Evolutionary conservation across 2,888 invertebrate species (phyloP).

Genomic region (Acanthococcus lagerstroemiae): DNA sequence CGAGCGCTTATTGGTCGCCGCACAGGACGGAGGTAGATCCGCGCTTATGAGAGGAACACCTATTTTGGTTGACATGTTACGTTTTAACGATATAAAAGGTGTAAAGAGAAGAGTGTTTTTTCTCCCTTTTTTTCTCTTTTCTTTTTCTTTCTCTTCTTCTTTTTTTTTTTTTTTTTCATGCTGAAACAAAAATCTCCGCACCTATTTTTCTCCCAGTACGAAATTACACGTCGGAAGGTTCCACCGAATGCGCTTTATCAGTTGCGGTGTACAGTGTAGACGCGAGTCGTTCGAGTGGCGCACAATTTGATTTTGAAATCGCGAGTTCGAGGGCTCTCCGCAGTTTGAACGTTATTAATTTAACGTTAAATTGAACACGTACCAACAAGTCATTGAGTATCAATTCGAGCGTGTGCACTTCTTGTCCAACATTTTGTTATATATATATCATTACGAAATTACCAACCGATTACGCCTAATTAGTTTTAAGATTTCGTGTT

Average conservation of each 20-base stretch:
- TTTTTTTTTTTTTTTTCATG: neutral
- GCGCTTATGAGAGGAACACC: constrained; percentile 21
- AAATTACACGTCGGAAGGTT: constrained; percentile 29
- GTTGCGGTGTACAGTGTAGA: constrained; percentile 22
- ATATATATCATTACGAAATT: constrained; percentile 19
- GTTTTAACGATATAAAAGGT: constrained; percentile 24
- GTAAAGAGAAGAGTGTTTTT: constrained; percentile 15
- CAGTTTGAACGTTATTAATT: constrained; percentile 20
- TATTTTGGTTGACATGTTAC: constrained; percentile 29
- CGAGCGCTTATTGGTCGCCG: constrained; percentile 23
- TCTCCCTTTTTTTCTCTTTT: constrained; percentile 10
- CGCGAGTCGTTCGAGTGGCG: constrained; percentile 27
- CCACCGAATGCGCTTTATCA: constrained; percentile 28
- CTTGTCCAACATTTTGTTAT: constrained; percentile 14
- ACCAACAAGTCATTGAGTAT: constrained; percentile 26
- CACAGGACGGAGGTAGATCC: constrained; percentile 12
- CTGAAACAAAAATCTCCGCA: constrained; percentile 16
- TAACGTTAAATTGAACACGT: constrained; percentile 28
- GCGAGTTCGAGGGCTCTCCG: constrained; percentile 24
- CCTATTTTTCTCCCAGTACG: constrained; percentile 18
- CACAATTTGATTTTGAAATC: constrained; percentile 27
- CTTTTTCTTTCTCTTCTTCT: constrained; percentile 7
- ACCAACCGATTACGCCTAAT: constrained; percentile 8
- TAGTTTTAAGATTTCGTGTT: constrained; percentile 5
- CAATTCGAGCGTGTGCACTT: constrained; percentile 28